Percentiles rank a stretch among this genome's conserved stretches.
Evolutionary conservation across 2,113 vertebrate genomes (phyloP).

Genomic region (Ailurus styani): DNA sequence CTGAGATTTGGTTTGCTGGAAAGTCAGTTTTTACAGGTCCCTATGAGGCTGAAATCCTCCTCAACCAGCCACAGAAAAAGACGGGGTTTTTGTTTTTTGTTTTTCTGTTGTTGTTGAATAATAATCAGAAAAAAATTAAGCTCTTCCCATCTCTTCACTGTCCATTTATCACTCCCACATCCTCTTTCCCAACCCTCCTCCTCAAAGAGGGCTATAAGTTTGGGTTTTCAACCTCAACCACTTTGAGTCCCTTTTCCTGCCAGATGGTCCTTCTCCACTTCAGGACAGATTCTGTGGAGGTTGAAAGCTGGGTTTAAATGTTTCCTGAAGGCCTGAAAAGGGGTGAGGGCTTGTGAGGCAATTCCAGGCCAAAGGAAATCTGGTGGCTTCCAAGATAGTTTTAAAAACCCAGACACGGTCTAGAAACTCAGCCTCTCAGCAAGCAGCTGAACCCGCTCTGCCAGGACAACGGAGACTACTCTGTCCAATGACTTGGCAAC

Average conservation of each 20-base stretch:
- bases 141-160: conserved; percentile 12
- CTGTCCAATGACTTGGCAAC: not conserved
- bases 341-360: conserved; percentile 29
- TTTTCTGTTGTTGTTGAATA: conserved; percentile 12
- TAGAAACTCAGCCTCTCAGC: not conserved
- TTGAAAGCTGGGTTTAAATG: conserved; percentile 42
- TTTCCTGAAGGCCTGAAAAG: conserved; percentile 53
- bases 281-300: conserved; percentile 28
- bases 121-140: conserved; percentile 26
- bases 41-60: not conserved
- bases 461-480: not conserved
- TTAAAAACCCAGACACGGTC: not conserved
- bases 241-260: conserved; percentile 25
- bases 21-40: not conserved
- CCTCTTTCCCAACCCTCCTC: conserved; percentile 35
- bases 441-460: not conserved
- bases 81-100: not conserved
- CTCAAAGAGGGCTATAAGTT: conserved; percentile 45
- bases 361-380: conserved; percentile 51
- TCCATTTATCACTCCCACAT: conserved; percentile 42
- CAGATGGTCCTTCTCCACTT: conserved; percentile 61
- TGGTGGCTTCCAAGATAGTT: conserved; percentile 42
- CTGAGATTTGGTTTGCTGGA: not conserved
- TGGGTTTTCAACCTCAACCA: conserved; percentile 30
- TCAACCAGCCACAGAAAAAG: conserved; percentile 9